Conservation (phyloP, 1,140 invertebrate genomes). For the Chymomyza costata region DNA sequence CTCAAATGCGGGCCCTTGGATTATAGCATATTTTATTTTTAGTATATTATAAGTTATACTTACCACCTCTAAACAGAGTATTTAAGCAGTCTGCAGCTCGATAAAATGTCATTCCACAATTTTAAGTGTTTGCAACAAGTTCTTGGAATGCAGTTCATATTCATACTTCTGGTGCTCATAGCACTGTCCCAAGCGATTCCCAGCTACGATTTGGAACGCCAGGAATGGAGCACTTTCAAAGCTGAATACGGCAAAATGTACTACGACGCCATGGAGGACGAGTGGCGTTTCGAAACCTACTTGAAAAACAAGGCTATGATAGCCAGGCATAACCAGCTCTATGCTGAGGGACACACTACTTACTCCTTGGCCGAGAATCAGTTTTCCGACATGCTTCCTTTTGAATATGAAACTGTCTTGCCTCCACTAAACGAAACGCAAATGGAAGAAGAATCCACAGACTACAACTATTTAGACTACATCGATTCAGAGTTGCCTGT, state of each 20-base stretch:
- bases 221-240: slow-evolving; percentile 5
- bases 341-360: slow-evolving; percentile 78
- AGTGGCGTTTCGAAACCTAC: slow-evolving; percentile 86
- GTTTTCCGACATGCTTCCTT: slow-evolving; percentile 87
- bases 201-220: not conserved
- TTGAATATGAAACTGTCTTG: slow-evolving; percentile 80
- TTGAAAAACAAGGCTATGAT: slow-evolving; percentile 88
- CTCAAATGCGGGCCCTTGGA: too few species aligned
- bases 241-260: slow-evolving; percentile 3
- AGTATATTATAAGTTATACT: too few species aligned
- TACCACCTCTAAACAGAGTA: too few species aligned
- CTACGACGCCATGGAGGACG: not conserved
- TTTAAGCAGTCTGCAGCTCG: too few species aligned
- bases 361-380: slow-evolving; percentile 85
- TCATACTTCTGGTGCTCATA: slow-evolving; percentile 3
- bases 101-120: too few species aligned
- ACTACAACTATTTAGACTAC: too few species aligned
- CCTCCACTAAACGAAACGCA: not conserved
- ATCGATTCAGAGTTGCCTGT: not conserved
- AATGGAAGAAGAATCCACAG: not conserved
- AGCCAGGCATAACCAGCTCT: slow-evolving; percentile 86
- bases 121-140: too few species aligned
- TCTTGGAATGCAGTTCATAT: too few species aligned
- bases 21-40: too few species aligned
- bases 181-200: slow-evolving; percentile 1